Evolutionary conservation across 2,888 invertebrate species (phyloP), one percentile per base, ranked within the genome.

Genomic region (Craniophora ligustri): DNA sequence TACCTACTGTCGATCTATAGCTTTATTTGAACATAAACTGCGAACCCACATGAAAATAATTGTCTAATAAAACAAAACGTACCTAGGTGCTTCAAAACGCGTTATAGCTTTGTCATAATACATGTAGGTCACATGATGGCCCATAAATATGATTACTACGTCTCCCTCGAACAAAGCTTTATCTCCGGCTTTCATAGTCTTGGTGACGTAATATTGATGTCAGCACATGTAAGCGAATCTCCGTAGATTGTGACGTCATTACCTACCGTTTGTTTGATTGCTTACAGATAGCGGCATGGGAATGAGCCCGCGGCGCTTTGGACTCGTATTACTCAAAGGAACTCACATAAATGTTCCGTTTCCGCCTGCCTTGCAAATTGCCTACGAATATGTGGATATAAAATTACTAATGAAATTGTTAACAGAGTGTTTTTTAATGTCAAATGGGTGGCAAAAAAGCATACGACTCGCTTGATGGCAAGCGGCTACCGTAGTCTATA

Each of bases 261-360:
- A 87, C 79, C 72, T 76, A 69, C 57, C 81, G 76, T 84, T 84
- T 84, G 85, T 86, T 82, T 86, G 87, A 87, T 86, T 86, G 84
- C 81, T 82, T 79, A 76, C 75, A 78, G 84, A 87, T 86, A 87
- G 80, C 62, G 75, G 66, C 71, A 78, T 39, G 50, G 65, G 60
- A 64, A 76, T 67, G 62, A 73, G 81, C 83, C 81, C 74, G 72
- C 49, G 78, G 79, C 79, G 72, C 65, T 79, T 75, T 75, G 80
- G 75, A 67, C 66, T 69, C 69, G 72, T 67, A 80, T 84, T 80
- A 82, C 86, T 82, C 85, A 46, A 56, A 86, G 85, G 87, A 85
- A 72, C 76, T 74, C 78, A 76, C 76, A 81, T 79, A 84, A 84
- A 86, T 82, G 81, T 81, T 66, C 75, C 28, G 10, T 41, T 77